Percentiles rank a stretch among this genome's conserved stretches.
These are phyloP conservation scores for Chloropsis cyanopogon DNA, from an alignment of 2,113 vertebrate genomes.

Conservation along the genomic window DNA sequence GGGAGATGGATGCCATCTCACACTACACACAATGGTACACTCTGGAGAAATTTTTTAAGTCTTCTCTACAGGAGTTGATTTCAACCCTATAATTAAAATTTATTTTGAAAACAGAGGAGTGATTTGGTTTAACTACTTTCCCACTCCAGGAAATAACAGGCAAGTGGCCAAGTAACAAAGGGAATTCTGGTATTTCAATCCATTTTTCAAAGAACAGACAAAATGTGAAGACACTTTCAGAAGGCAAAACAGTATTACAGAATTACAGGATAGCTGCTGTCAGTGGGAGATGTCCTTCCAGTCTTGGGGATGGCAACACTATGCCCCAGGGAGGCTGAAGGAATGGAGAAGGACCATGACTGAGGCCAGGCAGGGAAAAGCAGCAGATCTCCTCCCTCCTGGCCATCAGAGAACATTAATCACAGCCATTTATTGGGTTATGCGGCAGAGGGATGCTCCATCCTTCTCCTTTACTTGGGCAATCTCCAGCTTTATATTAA, in stretches of 20 bases:
- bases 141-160: background rate
- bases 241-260: background rate
- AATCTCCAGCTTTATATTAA: background rate
- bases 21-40: background rate
- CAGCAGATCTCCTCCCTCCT: background rate
- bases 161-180: background rate
- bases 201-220: background rate
- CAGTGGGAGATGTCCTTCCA: background rate
- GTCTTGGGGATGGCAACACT: rapidly evolving
- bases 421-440: background rate
- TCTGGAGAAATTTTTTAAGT: background rate
- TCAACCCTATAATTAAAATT: background rate
- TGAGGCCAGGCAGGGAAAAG: background rate
- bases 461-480: background rate
- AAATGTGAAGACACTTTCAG: background rate
- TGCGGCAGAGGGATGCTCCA: background rate
- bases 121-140: background rate
- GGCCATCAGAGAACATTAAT: background rate
- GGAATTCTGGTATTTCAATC: background rate
- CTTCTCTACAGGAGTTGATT: background rate
- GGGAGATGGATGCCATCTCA: background rate
- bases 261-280: background rate
- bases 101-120: background rate
- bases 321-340: background rate
- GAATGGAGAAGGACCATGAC: background rate